Evolutionary conservation across 2,797 vertebrate genomes (phyloP), one percentile per base, ranked within the genome.

Genomic region (Enteromius unitaeniatus): DNA sequence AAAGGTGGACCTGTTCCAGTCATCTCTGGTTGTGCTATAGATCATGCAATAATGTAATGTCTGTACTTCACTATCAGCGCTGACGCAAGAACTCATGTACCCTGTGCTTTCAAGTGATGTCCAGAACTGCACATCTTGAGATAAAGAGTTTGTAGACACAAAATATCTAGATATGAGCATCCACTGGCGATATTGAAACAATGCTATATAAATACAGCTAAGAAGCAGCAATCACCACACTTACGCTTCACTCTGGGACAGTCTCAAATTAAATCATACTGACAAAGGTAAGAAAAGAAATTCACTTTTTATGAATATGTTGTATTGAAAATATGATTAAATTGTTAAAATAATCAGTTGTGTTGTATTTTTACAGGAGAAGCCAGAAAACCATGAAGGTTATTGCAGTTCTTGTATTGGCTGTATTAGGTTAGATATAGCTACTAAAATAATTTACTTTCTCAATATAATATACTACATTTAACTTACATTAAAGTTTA

Each of bases 151-250:
- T 58, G 65, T 60, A 76, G 53, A 10, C 13, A 34, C 11, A n/a
- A 51, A 1, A 1, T 60, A 26, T 58, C 34, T 53, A 53, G 31
- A 69, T 53, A 45, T 47, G 49, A 65, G 49, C 42, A 65, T 49
- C 28, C 6, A 49, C n/a, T 80, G 21, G 37, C 31, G 49, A 80
- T 78, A 78, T 28, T 42, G 6, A 69, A 69, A 31, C 13, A 83
- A 75, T 81, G 73, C n/a, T 83, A 69, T 84, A 85, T 85, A 88
- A 78, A 82, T 26, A 70, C 68, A 53, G n/a, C 37, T 76, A 62
- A 28, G 1, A 74, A 76, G 23, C 8, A 75, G 21, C 26, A 7
- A 40, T 34, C 34, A 17, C 15, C 42, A 19, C 23, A 77, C 47
- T 19, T 49, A 4, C 4, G n/a, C 45, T 81, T 26, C 26, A 49